Percentiles rank a stretch among this genome's conserved stretches.
Conservation (phyloP, 2,113 vertebrate species). For the Epinephelus cyanopodus region DNA sequence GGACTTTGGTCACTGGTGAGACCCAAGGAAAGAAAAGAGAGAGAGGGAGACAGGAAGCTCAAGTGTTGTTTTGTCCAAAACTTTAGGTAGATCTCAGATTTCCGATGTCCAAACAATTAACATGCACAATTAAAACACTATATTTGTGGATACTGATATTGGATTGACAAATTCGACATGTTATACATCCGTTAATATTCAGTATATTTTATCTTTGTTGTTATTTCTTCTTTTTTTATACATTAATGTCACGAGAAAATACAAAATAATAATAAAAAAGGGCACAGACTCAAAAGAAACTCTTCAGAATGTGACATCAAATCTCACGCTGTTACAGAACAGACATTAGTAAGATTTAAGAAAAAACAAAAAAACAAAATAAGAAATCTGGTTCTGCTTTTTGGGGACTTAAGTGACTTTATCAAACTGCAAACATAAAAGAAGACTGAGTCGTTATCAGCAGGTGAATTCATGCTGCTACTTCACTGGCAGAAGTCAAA, state of each 20-base stretch:
- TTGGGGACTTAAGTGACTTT: neutral
- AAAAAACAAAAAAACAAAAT: neutral
- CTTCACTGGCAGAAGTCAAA: neutral
- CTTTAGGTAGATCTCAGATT: neutral
- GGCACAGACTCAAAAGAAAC: neutral
- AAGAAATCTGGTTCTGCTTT: neutral
- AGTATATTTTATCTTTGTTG: no score
- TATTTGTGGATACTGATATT: neutral
- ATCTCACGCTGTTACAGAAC: no score
- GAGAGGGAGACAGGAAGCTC: neutral
- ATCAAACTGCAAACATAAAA: neutral
- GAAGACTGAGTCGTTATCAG: neutral
- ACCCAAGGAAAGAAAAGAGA: neutral
- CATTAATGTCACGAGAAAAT: no score
- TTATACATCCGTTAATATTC: no score
- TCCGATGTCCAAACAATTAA: neutral
- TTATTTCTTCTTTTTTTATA: no score
- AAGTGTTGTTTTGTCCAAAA: no score
- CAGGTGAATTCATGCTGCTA: no score
- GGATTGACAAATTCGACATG: no score
- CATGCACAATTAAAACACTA: no score
- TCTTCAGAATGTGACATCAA: neutral
- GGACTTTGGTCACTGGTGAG: conserved; percentile 61
- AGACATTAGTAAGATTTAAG: neutral
- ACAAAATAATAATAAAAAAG: no score